Percentiles rank a stretch among this genome's conserved stretches.
phyloP scores from a whole-genome alignment of 1,140 invertebrate species.

The Chironomus tepperi region DNA sequence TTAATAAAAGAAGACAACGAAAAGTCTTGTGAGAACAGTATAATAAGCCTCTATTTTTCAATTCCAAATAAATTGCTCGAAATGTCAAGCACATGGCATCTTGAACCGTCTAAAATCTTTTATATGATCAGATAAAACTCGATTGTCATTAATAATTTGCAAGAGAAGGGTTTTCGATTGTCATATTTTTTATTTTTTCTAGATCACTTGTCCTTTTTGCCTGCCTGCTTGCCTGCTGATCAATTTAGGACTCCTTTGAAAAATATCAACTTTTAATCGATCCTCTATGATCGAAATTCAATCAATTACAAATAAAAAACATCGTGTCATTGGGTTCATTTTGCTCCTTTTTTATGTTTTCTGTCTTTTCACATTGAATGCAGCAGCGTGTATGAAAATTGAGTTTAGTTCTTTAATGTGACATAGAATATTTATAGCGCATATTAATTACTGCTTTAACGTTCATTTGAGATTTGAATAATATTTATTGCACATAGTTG shows the following conservation, averaged over 20 bases:
- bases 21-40: not conserved
- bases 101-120: not conserved
- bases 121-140: not conserved
- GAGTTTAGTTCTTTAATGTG: too few species aligned
- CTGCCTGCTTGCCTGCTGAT: not conserved
- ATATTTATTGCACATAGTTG: too few species aligned
- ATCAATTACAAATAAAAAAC: slow-evolving; percentile 17
- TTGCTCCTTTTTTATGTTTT: slow-evolving; percentile 21
- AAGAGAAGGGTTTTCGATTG: slow-evolving; percentile 9
- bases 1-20: too few species aligned
- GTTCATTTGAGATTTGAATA: too few species aligned
- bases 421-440: too few species aligned
- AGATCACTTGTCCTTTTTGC: slow-evolving; percentile 1
- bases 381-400: not conserved
- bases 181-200: slow-evolving; percentile 15
- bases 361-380: too few species aligned
- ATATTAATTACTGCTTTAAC: too few species aligned
- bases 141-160: slow-evolving; percentile 10
- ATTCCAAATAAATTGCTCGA: too few species aligned
- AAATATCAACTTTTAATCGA: slow-evolving; percentile 5
- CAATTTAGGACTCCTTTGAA: not conserved
- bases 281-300: slow-evolving; percentile 10
- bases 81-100: not conserved
- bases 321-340: slow-evolving; percentile 21
- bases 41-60: too few species aligned